Evolutionary conservation across 2,113 vertebrate species (phyloP), one percentile per base, ranked within the genome.

Genomic region (Otolemur garnettii): DNA sequence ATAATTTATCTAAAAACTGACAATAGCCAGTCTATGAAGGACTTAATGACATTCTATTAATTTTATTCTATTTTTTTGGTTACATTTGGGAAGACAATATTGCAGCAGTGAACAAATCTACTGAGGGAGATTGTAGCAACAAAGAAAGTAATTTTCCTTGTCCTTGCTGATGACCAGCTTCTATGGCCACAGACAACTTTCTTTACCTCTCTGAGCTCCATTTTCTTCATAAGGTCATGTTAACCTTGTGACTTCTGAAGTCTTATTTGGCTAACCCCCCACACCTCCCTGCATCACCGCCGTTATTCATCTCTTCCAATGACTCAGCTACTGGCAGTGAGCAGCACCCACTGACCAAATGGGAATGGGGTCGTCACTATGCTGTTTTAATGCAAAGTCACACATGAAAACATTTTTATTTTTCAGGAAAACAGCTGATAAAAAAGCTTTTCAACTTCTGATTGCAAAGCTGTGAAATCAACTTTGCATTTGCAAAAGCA

Each of bases 181-280:
- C 2, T 8, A 1, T 14, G 14, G 59, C 12, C 28, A 21, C 13
- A 22, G 42, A 66, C 57, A 42, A 33, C 33, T 14, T 24, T 42
- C 71, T 10, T 9, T 30, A 15, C 45, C 11, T 30, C 62, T 30
- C 5, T 0, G 21, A 66, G 4, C 1, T 17, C 17, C 14, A 0
- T 53, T 28, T 38, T 15, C 57, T 14, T 72, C 42, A 21, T 28
- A 45, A 38, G 38, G 38, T 38, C 38, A 38, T 38, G 38, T 59
- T 81, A 14, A 30, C 7, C 30, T 21, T 30, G 10, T 35, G 62
- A 64, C 30, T 30, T 35, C 60, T 57, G 9, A 26, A n/a, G 26
- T 79, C 78, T 57, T 10, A 4, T 7, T 26, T 10, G 24, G 30
- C 26, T 33, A 33, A 26, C 14, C 10, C 9, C 17, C 15, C 38